Evolutionary conservation across 2,888 invertebrate species (phyloP).

Genomic region (Penaeus monodon): DNA sequence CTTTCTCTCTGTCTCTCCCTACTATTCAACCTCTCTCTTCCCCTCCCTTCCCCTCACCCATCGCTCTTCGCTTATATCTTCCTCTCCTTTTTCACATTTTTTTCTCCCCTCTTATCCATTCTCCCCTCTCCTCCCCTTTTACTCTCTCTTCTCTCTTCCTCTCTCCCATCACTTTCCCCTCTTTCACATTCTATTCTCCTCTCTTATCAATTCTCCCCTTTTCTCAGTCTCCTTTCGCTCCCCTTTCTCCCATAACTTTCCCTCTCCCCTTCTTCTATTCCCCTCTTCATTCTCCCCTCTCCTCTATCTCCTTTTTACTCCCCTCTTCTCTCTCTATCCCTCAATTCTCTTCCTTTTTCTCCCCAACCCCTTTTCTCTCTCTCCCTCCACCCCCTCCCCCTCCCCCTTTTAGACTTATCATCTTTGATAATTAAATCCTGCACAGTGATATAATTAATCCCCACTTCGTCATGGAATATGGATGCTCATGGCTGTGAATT

Average conservation of each 20-base stretch:
- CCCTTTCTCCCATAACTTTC: neutral
- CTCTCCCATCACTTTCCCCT: neutral
- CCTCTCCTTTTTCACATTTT: neutral
- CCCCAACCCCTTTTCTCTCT: no score
- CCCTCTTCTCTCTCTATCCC: neutral
- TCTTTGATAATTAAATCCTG: no score
- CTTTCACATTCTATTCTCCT: no score
- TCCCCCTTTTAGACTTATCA: no score
- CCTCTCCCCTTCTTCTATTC: neutral
- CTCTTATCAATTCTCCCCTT: neutral
- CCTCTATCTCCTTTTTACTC: neutral
- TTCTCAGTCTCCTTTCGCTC: neutral
- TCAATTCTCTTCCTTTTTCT: neutral
- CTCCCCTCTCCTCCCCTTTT: neutral
- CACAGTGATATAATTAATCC: no score
- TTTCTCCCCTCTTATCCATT: neutral
- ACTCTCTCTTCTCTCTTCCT: neutral
- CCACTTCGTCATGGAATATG: no score
- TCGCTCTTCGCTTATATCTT: no score
- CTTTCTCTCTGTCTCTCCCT: neutral
- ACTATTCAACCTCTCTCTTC: neutral
- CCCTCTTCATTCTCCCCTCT: neutral
- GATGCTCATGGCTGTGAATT: no score
- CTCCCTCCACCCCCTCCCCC: neutral
- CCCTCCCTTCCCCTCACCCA: neutral